Evolutionary conservation across 2,113 vertebrate genomes (phyloP).

Genomic region (Equus quagga): DNA sequence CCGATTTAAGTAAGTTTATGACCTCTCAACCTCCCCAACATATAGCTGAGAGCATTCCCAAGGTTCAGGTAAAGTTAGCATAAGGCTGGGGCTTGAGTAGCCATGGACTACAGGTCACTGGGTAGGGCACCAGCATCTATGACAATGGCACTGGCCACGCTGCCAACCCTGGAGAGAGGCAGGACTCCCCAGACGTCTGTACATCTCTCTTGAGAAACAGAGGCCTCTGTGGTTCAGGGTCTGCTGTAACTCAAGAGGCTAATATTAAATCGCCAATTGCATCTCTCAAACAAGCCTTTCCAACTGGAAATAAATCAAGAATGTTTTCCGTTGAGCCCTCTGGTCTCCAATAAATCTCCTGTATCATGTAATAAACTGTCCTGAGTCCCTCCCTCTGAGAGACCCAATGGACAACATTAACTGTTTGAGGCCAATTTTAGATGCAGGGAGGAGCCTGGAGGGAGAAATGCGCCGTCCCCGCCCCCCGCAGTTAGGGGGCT

Average conservation of each 20-base stretch:
- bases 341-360: conserved; percentile 41
- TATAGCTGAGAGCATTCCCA: background rate
- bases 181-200: background rate
- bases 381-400: background rate
- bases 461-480: background rate
- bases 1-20: background rate
- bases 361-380: background rate
- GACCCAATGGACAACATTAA: background rate
- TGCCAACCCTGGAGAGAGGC: background rate
- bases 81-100: background rate
- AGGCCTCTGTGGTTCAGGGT: background rate
- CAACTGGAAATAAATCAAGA: conserved; percentile 44
- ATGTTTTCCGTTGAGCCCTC: conserved; percentile 21
- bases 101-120: background rate
- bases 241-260: background rate
- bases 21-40: background rate
- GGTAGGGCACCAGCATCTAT: accelerated
- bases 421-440: background rate
- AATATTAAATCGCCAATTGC: background rate
- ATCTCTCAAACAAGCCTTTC: conserved; percentile 23
- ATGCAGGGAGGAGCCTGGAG: background rate
- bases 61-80: background rate
- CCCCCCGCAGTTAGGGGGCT: background rate
- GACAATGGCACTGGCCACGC: accelerated
- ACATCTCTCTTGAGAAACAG: background rate